These are phyloP conservation scores for Zelleria hepariella DNA, from an alignment of 2,888 invertebrate genomes.

Conservation along the genomic window DNA sequence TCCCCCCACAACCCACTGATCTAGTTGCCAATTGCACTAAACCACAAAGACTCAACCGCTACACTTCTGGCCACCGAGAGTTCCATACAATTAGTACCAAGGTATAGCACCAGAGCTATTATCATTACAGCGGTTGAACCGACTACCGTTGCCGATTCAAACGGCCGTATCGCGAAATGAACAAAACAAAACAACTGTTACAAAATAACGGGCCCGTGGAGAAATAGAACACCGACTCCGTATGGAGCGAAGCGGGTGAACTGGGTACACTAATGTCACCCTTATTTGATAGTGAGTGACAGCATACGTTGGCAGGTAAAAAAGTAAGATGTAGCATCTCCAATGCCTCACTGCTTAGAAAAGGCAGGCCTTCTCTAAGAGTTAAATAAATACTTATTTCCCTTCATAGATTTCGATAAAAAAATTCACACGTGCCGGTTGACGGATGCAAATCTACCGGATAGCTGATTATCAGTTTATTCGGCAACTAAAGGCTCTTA, in stretches of 20 bases:
- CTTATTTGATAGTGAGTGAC: too few species aligned
- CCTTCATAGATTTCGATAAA: too few species aligned
- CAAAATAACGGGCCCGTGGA: slow-evolving; percentile 7
- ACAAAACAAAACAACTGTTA: slow-evolving; percentile 33
- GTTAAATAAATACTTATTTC: too few species aligned
- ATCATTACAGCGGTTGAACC: neutral
- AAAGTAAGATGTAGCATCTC: too few species aligned
- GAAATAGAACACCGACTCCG: neutral
- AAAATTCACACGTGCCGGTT: too few species aligned
- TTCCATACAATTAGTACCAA: neutral
- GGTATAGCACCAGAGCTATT: neutral
- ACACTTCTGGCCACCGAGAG: neutral
- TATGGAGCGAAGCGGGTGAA: neutral
- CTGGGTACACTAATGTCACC: too few species aligned
- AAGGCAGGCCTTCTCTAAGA: too few species aligned
- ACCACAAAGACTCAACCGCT: neutral
- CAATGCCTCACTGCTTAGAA: too few species aligned
- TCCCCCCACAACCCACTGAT: neutral
- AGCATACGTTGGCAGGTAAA: too few species aligned
- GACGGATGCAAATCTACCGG: too few species aligned
- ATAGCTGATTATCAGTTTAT: too few species aligned
- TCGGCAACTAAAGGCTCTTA: too few species aligned
- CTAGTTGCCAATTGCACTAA: neutral
- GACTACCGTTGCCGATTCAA: slow-evolving; percentile 7
- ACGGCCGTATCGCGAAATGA: slow-evolving; percentile 31